Percentiles rank a stretch among this genome's conserved stretches.
phyloP scores from a whole-genome alignment of 1,140 invertebrate genomes.

The Pantala flavescens region DNA sequence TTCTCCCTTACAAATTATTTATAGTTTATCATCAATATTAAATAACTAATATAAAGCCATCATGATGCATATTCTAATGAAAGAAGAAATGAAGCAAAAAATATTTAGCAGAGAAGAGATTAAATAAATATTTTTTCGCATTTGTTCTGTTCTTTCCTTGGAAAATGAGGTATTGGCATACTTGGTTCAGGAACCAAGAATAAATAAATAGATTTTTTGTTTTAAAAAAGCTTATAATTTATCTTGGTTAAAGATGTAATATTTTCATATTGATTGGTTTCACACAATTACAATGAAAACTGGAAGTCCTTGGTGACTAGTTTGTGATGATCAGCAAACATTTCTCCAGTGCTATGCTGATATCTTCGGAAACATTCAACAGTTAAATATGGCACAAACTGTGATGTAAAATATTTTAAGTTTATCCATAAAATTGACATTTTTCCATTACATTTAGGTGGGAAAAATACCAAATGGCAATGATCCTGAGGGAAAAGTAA shows the following conservation, averaged over 20 bases:
- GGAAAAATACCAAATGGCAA: not conserved
- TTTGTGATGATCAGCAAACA: not conserved
- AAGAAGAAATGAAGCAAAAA: no score
- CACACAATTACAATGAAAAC: not conserved
- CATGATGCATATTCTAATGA: no score
- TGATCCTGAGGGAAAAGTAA: not conserved
- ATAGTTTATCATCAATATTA: no score
- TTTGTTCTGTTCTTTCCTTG: no score
- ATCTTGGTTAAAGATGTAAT: not conserved
- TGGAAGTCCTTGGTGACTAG: slow-evolving; percentile 4
- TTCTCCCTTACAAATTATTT: no score
- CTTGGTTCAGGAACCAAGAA: not conserved
- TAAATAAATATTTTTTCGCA: no score
- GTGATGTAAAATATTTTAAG: not conserved
- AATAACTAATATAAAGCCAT: no score
- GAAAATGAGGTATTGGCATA: no score
- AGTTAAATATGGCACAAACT: not conserved
- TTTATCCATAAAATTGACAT: not conserved
- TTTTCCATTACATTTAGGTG: not conserved
- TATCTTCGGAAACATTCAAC: not conserved
- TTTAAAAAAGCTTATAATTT: not conserved
- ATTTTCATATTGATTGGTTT: not conserved
- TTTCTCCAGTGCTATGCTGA: no score
- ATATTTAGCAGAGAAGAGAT: no score
- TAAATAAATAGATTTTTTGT: not conserved